These are phyloP conservation scores for Symphodus melops DNA, from an alignment of 2,113 vertebrate genomes.

Conservation along the genomic window DNA sequence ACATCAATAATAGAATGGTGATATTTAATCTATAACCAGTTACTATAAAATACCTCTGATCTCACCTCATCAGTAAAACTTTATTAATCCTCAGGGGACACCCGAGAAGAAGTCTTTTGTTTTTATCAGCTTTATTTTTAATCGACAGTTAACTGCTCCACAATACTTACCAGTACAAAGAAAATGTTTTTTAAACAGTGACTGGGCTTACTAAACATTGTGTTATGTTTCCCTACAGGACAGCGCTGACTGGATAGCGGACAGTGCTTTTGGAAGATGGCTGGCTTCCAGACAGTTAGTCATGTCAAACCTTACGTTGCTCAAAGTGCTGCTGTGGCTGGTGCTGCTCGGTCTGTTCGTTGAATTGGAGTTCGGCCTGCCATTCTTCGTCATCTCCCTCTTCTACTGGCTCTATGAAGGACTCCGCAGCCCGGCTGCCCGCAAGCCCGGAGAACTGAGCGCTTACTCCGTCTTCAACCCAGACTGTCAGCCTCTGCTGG, in stretches of 20 bases:
- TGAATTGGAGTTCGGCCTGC: constrained; percentile 91
- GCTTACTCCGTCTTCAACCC: constrained; percentile 98
- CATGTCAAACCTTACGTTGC: constrained; percentile 79
- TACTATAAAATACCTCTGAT: no score
- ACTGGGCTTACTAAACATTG: no score
- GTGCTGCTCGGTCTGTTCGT: constrained; percentile 90
- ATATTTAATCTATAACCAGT: no score
- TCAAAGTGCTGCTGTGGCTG: constrained; percentile 92
- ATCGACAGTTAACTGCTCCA: no score
- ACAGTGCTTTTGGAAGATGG: constrained; percentile 75
- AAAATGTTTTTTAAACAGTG: no score
- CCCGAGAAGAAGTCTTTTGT: no score
- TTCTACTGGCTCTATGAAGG: constrained; percentile 95
- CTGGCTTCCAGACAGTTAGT: constrained; percentile 66
- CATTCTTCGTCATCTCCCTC: constrained; percentile 90
- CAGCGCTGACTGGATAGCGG: constrained; percentile 69
- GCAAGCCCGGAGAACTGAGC: constrained; percentile 87
- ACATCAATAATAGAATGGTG: no score
- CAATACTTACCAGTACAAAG: no score
- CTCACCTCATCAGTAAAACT: no score
- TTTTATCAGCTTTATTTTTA: no score
- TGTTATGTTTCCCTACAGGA: constrained; percentile 55
- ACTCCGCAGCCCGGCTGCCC: constrained; percentile 82
- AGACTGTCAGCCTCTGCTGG: constrained; percentile 90
- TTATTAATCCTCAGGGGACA: no score